Base-by-base conservation (phyloP, 2,797 vertebrate species). In the Siniperca scherzeri region DNA sequence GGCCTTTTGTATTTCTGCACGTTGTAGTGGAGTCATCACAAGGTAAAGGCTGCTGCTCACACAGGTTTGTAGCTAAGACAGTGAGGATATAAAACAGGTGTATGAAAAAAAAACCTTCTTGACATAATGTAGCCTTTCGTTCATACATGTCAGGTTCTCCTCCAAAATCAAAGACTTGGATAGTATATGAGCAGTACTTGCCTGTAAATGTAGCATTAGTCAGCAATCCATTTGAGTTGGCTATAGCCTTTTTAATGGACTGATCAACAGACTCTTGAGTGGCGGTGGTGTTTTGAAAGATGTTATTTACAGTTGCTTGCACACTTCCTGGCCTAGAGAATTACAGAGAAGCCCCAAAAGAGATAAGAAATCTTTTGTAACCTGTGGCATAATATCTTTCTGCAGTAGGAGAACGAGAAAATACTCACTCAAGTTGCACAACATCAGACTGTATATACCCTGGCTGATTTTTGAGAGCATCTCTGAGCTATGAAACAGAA, bases 291-390 rank as follows among this genome's bases (percentile, higher is more conserved):
- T 66, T 48, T 9, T 86, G 4, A 84, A 93, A 96, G 67, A 96
- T 75, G 60, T 94, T 96, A 77, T 95, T 93, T 14, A 96, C 92
- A 6, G 80, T 77, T 12, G 96, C 95, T 46, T 52, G 12, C 27
- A 96, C 89, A 83, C 96, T 96, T 81, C 96, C 96, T 14, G 7
- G 3, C 59, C 96, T 96, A 53, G 16, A 78, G 55, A 77, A 74
- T 61, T 22, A 70, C 2, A 66, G 17, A 83, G 42, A 74, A 74
- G 16, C 27, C 75, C 2, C 16, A 80, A 40, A 56, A 73, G 11
- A 62, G 14, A 6, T 70, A 1, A 64, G 0, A 25, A 8, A 44
- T 27, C 1, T 36, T 71, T 77, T 44, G 2, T 2, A 21, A 50
- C 5, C 70, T 17, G 9, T 25, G 7, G 7, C 7, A 40, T 21